Conservation (phyloP, 2,113 vertebrate genomes). For the Pagrus major region DNA sequence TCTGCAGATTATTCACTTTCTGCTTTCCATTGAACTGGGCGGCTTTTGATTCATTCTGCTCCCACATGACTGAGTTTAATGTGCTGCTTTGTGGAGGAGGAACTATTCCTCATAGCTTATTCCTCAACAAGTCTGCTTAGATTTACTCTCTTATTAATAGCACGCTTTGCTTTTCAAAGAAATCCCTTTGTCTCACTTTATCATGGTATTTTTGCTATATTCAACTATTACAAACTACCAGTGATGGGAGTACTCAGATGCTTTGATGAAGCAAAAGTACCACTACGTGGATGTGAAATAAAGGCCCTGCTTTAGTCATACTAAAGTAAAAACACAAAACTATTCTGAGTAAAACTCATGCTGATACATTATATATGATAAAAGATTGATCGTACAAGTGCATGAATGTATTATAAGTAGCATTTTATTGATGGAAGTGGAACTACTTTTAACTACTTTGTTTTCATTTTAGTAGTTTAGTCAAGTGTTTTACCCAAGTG, state of each 20-base stretch:
- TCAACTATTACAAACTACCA: constrained; percentile 3
- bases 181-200: background rate
- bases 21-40: constrained; percentile 11
- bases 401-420: background rate
- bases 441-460: background rate
- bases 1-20: constrained; percentile 51
- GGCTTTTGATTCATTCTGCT: constrained; percentile 61
- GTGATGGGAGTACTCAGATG: background rate
- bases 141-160: constrained; percentile 11
- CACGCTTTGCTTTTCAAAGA: constrained; percentile 6
- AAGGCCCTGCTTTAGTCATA: background rate
- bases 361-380: background rate
- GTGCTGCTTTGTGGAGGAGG: constrained; percentile 44
- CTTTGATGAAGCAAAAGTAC: background rate
- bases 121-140: constrained; percentile 20
- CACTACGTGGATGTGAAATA: background rate
- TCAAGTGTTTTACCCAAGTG: background rate
- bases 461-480: background rate
- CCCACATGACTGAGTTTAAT: constrained; percentile 52
- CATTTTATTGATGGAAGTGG: background rate
- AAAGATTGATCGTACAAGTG: background rate
- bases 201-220: background rate
- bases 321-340: background rate
- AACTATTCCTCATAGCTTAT: constrained; percentile 38
- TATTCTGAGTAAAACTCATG: background rate